Percentiles rank a stretch among this genome's conserved stretches.
Evolutionary conservation across 2,888 invertebrate genomes (phyloP).

Genomic region (Tenthredo distinguenda): DNA sequence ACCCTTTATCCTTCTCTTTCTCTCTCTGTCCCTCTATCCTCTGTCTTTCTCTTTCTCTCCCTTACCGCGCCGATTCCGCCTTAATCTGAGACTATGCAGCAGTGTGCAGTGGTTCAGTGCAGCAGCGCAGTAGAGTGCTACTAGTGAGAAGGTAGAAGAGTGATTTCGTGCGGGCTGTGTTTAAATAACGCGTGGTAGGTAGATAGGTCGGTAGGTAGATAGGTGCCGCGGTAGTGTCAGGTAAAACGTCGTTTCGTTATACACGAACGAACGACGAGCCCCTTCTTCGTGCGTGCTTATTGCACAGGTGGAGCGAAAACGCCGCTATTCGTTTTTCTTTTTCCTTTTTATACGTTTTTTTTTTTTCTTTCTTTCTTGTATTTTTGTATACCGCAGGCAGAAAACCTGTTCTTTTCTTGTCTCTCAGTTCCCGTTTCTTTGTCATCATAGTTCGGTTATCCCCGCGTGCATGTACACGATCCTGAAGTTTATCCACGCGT

Average conservation of each 20-base stretch:
- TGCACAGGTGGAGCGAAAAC: conserved; percentile 65
- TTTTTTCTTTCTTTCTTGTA: neutral
- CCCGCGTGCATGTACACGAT: neutral
- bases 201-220: neutral
- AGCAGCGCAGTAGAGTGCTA: conserved; percentile 17
- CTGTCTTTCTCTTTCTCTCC: conserved; percentile 50
- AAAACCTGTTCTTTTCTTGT: conserved; percentile 64
- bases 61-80: conserved; percentile 67
- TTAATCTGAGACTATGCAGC: conserved; percentile 63
- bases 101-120: conserved; percentile 40
- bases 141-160: conserved; percentile 12
- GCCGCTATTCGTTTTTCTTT: neutral
- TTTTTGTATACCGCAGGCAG: conserved; percentile 49
- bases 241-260: conserved; percentile 9
- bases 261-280: neutral
- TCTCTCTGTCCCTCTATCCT: conserved; percentile 63
- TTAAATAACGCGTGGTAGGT: conserved; percentile 33
- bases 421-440: conserved; percentile 55
- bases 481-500: neutral
- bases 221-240: neutral
- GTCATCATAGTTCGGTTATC: conserved; percentile 26
- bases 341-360: neutral
- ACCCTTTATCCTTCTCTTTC: conserved; percentile 67
- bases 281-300: conserved; percentile 47
- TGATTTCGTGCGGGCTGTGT: neutral